phyloP scores from a whole-genome alignment of 2,113 vertebrate species.

The Brienomyrus brachyistius region DNA sequence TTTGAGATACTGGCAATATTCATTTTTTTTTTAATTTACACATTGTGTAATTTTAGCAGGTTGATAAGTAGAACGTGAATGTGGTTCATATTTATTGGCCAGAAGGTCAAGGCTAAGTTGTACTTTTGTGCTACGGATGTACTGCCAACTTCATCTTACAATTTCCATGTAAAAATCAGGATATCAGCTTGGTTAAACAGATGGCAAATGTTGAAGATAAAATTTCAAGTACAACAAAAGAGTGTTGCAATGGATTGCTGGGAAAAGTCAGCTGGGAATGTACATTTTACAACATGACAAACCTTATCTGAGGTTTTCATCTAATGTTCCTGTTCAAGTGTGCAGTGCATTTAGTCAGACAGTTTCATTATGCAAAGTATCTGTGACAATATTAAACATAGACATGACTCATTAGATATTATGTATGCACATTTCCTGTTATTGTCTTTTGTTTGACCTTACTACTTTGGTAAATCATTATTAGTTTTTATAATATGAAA shows the following conservation, averaged over 20 bases:
- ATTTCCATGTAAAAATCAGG: neutral
- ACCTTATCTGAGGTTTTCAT: neutral
- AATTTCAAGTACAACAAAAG: neutral
- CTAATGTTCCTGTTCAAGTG: neutral
- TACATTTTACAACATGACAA: neutral
- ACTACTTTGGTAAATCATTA: neutral
- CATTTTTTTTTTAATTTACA: neutral
- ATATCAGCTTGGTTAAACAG: neutral
- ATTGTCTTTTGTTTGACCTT: neutral
- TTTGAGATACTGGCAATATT: neutral
- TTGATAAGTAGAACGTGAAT: neutral
- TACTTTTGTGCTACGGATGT: neutral
- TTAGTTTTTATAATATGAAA: neutral
- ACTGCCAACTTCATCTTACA: neutral
- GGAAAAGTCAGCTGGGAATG: neutral
- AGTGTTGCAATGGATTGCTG: neutral
- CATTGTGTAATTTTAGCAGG: neutral
- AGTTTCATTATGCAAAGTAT: neutral
- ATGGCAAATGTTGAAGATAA: neutral
- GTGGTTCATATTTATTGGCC: neutral
- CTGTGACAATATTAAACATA: neutral
- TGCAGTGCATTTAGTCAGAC: neutral
- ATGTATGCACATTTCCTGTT: constrained; percentile 5
- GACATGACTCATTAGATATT: neutral
- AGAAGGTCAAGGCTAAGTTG: neutral